These are phyloP conservation scores for Corydoras sp. DNA, from an alignment of 2,113 vertebrate species.

Conservation along the genomic window DNA sequence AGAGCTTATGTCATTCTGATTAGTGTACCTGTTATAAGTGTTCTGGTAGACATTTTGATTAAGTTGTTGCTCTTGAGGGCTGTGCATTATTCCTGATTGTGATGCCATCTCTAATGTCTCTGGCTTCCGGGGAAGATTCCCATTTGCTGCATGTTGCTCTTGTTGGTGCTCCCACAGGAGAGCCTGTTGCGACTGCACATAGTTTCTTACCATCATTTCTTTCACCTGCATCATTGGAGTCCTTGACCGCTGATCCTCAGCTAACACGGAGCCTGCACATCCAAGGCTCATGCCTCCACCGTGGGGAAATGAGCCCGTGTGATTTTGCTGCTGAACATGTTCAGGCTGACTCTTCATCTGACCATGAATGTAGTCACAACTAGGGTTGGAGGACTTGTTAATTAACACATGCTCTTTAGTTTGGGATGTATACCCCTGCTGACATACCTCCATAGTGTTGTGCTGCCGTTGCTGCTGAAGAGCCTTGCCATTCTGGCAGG, in stretches of 20 bases:
- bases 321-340: slow-evolving; percentile 41
- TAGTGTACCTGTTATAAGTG: slow-evolving; percentile 58
- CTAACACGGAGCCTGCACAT: slow-evolving; percentile 50
- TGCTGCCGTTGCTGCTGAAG: slow-evolving; percentile 55
- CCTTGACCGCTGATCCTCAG: slow-evolving; percentile 64
- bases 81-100: slow-evolving; percentile 64
- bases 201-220: slow-evolving; percentile 88
- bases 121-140: slow-evolving; percentile 40
- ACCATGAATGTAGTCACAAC: slow-evolving; percentile 61
- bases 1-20: slow-evolving; percentile 66
- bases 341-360: slow-evolving; percentile 43
- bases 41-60: slow-evolving; percentile 60
- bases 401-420: slow-evolving; percentile 53
- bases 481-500: slow-evolving; percentile 73
- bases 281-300: slow-evolving; percentile 57
- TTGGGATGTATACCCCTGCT: slow-evolving; percentile 53
- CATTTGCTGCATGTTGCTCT: slow-evolving; percentile 49
- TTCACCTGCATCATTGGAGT: slow-evolving; percentile 82
- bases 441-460: slow-evolving; percentile 36
- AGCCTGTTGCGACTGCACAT: slow-evolving; percentile 91
- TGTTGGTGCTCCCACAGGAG: slow-evolving; percentile 85
- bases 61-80: slow-evolving; percentile 58
- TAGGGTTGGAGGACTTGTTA: slow-evolving; percentile 54
- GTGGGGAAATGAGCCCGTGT: slow-evolving; percentile 51
- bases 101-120: slow-evolving; percentile 59